These are phyloP conservation scores for Melanargia galathea DNA, from an alignment of 2,888 invertebrate genomes.

Conservation along the genomic window DNA sequence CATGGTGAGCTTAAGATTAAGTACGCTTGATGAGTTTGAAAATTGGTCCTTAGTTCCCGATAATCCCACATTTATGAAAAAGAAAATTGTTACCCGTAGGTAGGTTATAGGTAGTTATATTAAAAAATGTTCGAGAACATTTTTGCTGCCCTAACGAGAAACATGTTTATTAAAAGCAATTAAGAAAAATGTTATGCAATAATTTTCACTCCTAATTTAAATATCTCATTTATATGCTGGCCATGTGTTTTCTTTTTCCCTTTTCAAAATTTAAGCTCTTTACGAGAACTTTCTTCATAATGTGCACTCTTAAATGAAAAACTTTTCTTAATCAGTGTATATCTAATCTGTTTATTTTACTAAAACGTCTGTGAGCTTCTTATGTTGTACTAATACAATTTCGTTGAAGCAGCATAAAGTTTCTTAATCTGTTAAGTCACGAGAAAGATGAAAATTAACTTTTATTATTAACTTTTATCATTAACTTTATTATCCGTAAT, in stretches of 20 bases:
- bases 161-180: too few relatives aligned
- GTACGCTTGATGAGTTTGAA: slow-evolving; percentile 8
- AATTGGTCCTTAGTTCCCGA: not conserved
- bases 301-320: not conserved
- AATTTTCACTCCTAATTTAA: too few relatives aligned
- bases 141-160: too few relatives aligned
- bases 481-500: slow-evolving; percentile 1
- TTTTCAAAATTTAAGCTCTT: too few relatives aligned
- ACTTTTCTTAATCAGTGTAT: not conserved
- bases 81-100: not conserved
- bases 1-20: slow-evolving; percentile 1
- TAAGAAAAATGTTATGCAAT: too few relatives aligned
- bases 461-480: not conserved
- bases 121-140: too few relatives aligned
- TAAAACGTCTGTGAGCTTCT: not conserved
- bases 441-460: not conserved
- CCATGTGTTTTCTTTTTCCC: too few relatives aligned
- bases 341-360: not conserved
- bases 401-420: not conserved
- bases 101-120: not conserved
- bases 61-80: not conserved
- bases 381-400: too few relatives aligned
- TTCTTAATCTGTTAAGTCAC: slow-evolving; percentile 3
- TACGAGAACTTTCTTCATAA: not conserved
- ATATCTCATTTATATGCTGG: not conserved